A percentile compares a stretch with the other conserved stretches of the same genome.
Evolutionary conservation across 1,140 invertebrate species (phyloP).

Genomic region (Drosophila orena): DNA sequence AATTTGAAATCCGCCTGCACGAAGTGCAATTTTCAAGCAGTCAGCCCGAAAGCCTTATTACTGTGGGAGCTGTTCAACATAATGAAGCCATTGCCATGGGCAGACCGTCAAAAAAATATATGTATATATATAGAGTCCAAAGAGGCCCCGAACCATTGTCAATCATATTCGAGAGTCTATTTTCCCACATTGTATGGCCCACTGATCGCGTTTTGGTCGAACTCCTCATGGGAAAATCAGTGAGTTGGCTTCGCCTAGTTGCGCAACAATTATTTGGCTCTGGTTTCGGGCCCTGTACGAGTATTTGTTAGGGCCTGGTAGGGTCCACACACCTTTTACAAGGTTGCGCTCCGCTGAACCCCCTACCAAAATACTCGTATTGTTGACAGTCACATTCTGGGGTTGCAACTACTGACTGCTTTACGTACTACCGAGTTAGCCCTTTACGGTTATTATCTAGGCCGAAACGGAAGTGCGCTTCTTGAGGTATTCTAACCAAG

Average conservation of each 20-base stretch:
- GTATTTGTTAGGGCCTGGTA: neutral
- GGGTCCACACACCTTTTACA: slow-evolving; percentile 38
- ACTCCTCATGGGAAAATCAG: slow-evolving; percentile 72
- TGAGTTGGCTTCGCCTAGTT: slow-evolving; percentile 66
- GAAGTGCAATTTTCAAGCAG: slow-evolving; percentile 70
- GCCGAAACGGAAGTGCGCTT: slow-evolving; percentile 70
- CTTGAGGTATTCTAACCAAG: slow-evolving; percentile 56
- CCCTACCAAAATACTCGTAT: neutral
- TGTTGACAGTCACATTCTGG: slow-evolving; percentile 16
- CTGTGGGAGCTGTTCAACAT: slow-evolving; percentile 69
- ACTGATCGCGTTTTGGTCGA: slow-evolving; percentile 39
- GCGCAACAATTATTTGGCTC: slow-evolving; percentile 71
- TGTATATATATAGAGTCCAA: neutral
- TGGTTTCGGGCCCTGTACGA: slow-evolving; percentile 36
- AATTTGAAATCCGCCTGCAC: slow-evolving; percentile 65
- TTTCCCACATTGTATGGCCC: slow-evolving; percentile 74
- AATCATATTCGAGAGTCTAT: slow-evolving; percentile 48
- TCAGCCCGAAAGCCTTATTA: slow-evolving; percentile 40
- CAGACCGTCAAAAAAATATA: slow-evolving; percentile 13
- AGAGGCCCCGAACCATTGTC: slow-evolving; percentile 31
- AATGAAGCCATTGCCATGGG: slow-evolving; percentile 74
- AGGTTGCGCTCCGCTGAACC: slow-evolving; percentile 53
- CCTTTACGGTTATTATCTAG: slow-evolving; percentile 66
- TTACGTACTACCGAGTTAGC: neutral
- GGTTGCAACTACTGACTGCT: slow-evolving; percentile 33